Conservation (phyloP, 2,797 vertebrate genomes). For the Pseudochirops corinnae region DNA sequence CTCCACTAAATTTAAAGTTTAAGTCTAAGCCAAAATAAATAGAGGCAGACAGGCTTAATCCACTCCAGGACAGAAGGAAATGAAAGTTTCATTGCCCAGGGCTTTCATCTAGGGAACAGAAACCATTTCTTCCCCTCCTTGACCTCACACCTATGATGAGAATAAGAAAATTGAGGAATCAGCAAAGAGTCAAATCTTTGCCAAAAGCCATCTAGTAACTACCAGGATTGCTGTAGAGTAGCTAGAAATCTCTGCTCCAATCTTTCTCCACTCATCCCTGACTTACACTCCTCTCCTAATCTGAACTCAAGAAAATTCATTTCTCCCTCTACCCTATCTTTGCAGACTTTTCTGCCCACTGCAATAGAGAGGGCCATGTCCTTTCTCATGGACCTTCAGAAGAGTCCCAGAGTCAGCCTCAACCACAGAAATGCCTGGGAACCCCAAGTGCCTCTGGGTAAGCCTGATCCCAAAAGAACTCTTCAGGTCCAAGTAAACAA, state of each 20-base stretch:
- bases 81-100: neutral
- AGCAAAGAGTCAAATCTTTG: neutral
- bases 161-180: neutral
- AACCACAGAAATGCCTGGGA: neutral
- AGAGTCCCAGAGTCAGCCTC: neutral
- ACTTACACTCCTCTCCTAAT: neutral
- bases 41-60: neutral
- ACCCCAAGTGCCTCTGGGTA: neutral
- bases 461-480: conserved; percentile 20
- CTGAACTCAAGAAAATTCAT: neutral
- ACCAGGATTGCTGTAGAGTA: neutral
- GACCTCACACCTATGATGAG: neutral
- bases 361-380: neutral
- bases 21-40: neutral
- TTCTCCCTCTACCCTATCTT: neutral
- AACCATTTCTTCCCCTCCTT: neutral
- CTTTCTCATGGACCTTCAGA: neutral
- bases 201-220: neutral
- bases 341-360: neutral
- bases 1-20: neutral
- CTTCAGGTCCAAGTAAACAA: conserved; percentile 11
- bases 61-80: neutral
- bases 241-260: neutral
- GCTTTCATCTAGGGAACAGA: neutral
- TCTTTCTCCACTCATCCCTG: neutral